These are phyloP conservation scores for Sorex araneus DNA, from an alignment of 2,113 vertebrate species.

Conservation along the genomic window DNA sequence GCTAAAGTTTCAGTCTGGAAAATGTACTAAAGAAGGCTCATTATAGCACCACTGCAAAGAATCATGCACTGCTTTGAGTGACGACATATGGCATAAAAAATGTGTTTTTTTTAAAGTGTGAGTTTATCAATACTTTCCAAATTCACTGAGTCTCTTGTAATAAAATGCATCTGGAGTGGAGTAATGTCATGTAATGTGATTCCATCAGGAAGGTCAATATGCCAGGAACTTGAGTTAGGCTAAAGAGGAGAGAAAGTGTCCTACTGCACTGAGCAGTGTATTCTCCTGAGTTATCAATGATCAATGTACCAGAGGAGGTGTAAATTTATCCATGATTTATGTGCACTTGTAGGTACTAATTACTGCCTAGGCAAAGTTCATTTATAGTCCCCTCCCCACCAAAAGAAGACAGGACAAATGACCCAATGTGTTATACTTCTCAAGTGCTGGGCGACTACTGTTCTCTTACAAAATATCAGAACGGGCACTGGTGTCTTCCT, in stretches of 20 bases:
- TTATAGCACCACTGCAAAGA: background rate
- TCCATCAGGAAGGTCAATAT: background rate
- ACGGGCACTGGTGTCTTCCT: background rate
- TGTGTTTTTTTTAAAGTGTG: background rate
- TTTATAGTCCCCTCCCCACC: background rate
- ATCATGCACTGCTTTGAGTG: background rate
- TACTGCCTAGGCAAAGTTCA: background rate
- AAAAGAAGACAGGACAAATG: background rate
- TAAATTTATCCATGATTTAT: background rate
- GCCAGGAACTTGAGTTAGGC: background rate
- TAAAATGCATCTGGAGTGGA: background rate
- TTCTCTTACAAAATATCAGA: background rate
- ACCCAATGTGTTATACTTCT: background rate
- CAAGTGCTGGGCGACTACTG: background rate
- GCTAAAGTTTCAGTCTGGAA: slow-evolving; percentile 23
- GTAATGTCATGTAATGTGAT: background rate
- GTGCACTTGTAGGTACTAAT: background rate
- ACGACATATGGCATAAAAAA: background rate
- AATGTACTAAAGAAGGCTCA: background rate
- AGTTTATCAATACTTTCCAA: background rate
- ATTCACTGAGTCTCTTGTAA: background rate
- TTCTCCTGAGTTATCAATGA: background rate
- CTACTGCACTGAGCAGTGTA: background rate
- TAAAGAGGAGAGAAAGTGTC: background rate
- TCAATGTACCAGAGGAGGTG: background rate